Base-by-base conservation (phyloP, 2,797 vertebrate species). In the Gallinago stenura region DNA sequence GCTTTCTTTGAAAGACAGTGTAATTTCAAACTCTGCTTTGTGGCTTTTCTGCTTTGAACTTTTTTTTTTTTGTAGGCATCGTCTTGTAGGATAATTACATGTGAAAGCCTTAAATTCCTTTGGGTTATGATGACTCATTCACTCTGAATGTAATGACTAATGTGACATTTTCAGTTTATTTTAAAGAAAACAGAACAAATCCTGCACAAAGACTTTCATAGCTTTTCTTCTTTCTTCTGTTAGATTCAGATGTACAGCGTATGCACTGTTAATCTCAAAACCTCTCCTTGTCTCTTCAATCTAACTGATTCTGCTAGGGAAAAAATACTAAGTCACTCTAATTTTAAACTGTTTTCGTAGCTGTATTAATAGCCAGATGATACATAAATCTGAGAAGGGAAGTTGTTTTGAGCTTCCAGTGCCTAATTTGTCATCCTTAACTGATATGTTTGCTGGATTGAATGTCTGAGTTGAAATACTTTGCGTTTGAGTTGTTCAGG, bases 111-210 rank as follows among this genome's bases (percentile, higher is more conserved):
- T 21, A 58, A 90, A 10, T 87, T 86, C 88, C 62, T 90, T 79
- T 61, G 88, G 54, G 22, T 86, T 92, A 30, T 79, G 66, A 28
- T 96, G 92, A 93, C 51, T 96, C 93, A 92, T 78, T 85, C 39
- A 79, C 39, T 1, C 0, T 79, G 84, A 82, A 94, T 76, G 46
- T 87, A 70, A 64, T 94, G 73, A 90, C 61, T 95, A 87, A 92
- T 94, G 39, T 57, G 58, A 89, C 61, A n/a, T 90, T 96, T 96
- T 90, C 57, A 58, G 69, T 78, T 90, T 88, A 72, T 81, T 95
- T 79, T 54, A 88, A 95, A 92, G 81, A 84, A 80, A 93, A 41
- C 35, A 71, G 48, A 83, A 64, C 30, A 73, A 85, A 85, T 93
- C 22, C 31, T 84, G 8, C 53, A 45, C 60, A 41, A 73, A 66